Percentiles rank a stretch among this genome's conserved stretches.
These are phyloP conservation scores for Moxostoma hubbsi DNA, from an alignment of 2,797 vertebrate species.

Conservation along the genomic window DNA sequence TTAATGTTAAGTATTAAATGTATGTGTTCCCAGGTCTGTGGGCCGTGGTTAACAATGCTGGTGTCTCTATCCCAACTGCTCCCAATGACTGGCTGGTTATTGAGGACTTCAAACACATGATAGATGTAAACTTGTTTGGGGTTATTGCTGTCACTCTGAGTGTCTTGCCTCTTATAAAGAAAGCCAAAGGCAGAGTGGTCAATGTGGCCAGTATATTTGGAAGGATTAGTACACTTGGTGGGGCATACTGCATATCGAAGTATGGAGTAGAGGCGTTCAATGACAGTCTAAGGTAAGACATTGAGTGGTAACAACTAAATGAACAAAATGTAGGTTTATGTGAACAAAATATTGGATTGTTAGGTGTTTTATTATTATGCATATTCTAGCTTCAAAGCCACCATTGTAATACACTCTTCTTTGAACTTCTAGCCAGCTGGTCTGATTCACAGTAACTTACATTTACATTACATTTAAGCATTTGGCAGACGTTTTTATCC, in stretches of 20 bases:
- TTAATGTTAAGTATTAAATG: background rate
- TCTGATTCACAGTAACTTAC: too few relatives aligned
- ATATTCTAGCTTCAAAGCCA: too few relatives aligned
- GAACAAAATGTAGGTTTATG: too few relatives aligned
- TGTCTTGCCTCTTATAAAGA: slow-evolving; percentile 66
- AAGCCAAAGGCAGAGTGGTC: slow-evolving; percentile 65
- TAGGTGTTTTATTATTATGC: background rate
- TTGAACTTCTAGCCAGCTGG: too few relatives aligned
- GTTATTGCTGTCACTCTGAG: slow-evolving; percentile 63
- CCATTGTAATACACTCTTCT: too few relatives aligned
- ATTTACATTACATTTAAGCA: too few relatives aligned
- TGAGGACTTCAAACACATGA: slow-evolving; percentile 61
- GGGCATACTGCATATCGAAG: slow-evolving; percentile 65
- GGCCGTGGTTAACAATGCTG: slow-evolving; percentile 68
- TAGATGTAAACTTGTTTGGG: slow-evolving; percentile 65
- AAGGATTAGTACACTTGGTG: slow-evolving; percentile 56
- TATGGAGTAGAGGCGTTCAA: slow-evolving; percentile 69
- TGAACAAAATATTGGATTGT: background rate
- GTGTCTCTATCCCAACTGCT: slow-evolving; percentile 59
- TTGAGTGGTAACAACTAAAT: background rate
- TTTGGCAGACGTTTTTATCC: too few relatives aligned
- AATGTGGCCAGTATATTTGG: slow-evolving; percentile 67
- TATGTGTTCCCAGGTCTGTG: slow-evolving; percentile 62
- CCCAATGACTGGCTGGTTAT: slow-evolving; percentile 63
- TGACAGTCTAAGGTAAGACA: slow-evolving; percentile 64